Conservation (phyloP, 2,888 invertebrate species). For the Pasiphila rectangulata region DNA sequence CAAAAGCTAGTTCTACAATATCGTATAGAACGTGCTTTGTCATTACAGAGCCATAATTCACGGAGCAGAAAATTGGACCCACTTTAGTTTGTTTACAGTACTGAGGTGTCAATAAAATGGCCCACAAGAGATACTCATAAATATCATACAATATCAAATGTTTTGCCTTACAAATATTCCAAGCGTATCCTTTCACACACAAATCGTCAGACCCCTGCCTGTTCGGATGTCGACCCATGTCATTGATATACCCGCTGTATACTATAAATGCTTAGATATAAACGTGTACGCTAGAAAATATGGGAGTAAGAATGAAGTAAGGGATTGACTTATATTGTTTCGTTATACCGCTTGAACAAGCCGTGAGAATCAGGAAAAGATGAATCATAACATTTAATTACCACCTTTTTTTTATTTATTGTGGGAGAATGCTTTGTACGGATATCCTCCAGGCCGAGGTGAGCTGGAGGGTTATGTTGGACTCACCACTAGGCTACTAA, state of each 20-base stretch:
- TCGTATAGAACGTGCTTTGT: not conserved
- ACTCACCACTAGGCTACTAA: too few relatives aligned
- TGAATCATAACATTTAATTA: too few relatives aligned
- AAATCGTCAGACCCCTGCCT: conserved; percentile 29
- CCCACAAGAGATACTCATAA: conserved; percentile 1
- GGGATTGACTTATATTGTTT: too few relatives aligned
- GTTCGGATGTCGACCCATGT: conserved; percentile 34
- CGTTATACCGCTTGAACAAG: too few relatives aligned
- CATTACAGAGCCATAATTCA: too few relatives aligned
- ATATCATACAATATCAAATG: conserved; percentile 6
- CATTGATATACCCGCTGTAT: conserved; percentile 22
- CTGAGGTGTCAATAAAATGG: not conserved
- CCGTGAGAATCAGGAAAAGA: too few relatives aligned
- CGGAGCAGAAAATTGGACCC: not conserved
- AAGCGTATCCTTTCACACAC: conserved; percentile 23
- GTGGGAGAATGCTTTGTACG: too few relatives aligned
- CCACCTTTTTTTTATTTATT: too few relatives aligned
- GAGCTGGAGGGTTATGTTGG: too few relatives aligned
- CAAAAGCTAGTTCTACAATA: too few relatives aligned
- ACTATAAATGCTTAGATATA: conserved; percentile 22
- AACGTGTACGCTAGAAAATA: conserved; percentile 2
- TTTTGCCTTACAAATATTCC: conserved; percentile 3
- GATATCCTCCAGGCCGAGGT: too few relatives aligned
- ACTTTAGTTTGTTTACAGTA: not conserved
- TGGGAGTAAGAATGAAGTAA: too few relatives aligned